phyloP scores from a whole-genome alignment of 1,140 invertebrate genomes.

The Drosophila pseudoobscura region DNA sequence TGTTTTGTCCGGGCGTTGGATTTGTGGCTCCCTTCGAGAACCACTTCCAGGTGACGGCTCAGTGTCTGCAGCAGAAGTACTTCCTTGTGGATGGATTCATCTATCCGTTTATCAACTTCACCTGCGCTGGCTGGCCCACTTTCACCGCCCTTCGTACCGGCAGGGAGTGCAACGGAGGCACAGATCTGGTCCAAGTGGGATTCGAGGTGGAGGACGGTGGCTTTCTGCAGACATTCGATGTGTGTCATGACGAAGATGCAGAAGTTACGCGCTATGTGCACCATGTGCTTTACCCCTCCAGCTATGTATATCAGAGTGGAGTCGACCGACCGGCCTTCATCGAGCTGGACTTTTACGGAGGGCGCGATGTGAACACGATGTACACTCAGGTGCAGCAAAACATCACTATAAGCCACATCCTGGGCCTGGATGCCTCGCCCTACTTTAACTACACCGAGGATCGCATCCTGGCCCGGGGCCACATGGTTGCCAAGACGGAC shows the following conservation, averaged over 20 bases:
- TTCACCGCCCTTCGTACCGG: slow-evolving; percentile 76
- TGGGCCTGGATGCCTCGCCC: slow-evolving; percentile 70
- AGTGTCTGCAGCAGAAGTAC: slow-evolving; percentile 72
- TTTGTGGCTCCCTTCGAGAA: slow-evolving; percentile 63
- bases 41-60: slow-evolving; percentile 55
- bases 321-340: slow-evolving; percentile 76
- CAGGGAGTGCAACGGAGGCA: slow-evolving; percentile 72
- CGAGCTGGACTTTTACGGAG: slow-evolving; percentile 72
- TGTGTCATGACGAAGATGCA: slow-evolving; percentile 83
- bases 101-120: slow-evolving; percentile 71
- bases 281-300: slow-evolving; percentile 74
- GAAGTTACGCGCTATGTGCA: slow-evolving; percentile 83
- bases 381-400: slow-evolving; percentile 81
- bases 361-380: slow-evolving; percentile 68
- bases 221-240: slow-evolving; percentile 82
- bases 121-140: slow-evolving; percentile 60
- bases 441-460: slow-evolving; percentile 68
- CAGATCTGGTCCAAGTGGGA: slow-evolving; percentile 75
- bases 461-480: slow-evolving; percentile 86
- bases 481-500: slow-evolving; percentile 87
- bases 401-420: slow-evolving; percentile 65
- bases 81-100: slow-evolving; percentile 69
- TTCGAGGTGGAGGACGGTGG: slow-evolving; percentile 69
- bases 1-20: slow-evolving; percentile 64
- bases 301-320: slow-evolving; percentile 70